Evolutionary conservation across 2,888 invertebrate species (phyloP), one percentile per base, ranked within the genome.

Genomic region (Agrotis puta): DNA sequence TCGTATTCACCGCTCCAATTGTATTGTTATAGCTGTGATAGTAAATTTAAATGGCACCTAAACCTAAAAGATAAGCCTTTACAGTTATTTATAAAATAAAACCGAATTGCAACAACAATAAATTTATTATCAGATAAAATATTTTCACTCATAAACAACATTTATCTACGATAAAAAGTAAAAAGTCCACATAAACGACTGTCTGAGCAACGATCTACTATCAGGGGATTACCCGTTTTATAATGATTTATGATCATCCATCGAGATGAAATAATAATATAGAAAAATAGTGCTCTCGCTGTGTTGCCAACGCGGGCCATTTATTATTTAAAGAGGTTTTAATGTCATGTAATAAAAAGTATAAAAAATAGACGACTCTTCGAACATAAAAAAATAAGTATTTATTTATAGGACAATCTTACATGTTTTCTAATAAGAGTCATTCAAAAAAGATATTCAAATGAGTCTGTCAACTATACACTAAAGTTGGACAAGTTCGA

Each of bases 211-310:
- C 62, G 69, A 71, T 75, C 71, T 57, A 70, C 71, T 82, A 73
- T 80, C 85, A 63, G 57, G 68, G 70, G 80, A 84, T 82, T 79
- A 80, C 73, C 62, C 74, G 65, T 74, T 73, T 82, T 78, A 72
- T 74, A 82, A 82, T 85, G 74, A 84, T 85, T 84, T 82, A 84
- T 78, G 78, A 67, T 76, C 72, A 80, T 67, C 74, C 70, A 76
- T 77, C 59, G 70, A 77, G 74, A 80, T 76, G 62, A 82, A 82
- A 75, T 73, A 81, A 77, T 79, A 82, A 70, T 74, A 56, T 51
- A 75, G 76, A 76, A 77, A 77, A 66, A 76, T 70, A 71, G 56
- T 65, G 62, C 43, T 65, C 51, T 54, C 50, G 16, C 68, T 59
- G 65, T 74, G 71, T 70, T 79, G 83, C 76, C 69, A 77, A 72